phyloP scores from a whole-genome alignment of 2,113 vertebrate genomes.

The Oceanodroma tethys region DNA sequence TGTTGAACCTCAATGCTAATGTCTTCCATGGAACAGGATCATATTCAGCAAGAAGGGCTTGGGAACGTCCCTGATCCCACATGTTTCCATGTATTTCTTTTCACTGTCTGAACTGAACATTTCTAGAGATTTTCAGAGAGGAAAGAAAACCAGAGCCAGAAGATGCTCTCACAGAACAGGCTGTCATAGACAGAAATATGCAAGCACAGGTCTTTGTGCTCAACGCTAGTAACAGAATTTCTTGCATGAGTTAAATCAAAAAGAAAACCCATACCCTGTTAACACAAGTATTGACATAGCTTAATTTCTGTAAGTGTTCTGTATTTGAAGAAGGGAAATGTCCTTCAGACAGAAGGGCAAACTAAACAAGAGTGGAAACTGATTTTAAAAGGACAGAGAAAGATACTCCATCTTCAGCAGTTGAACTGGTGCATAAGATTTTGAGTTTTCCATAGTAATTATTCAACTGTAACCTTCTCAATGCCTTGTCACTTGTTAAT shows the following conservation, averaged over 20 bases:
- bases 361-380: background rate
- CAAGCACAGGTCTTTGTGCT: background rate
- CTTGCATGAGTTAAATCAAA: background rate
- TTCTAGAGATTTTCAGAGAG: background rate
- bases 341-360: slow-evolving; percentile 20
- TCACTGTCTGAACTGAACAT: background rate
- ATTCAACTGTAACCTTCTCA: slow-evolving; percentile 63
- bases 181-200: background rate
- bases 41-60: background rate
- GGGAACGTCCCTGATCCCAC: background rate
- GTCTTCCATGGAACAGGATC: background rate
- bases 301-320: background rate
- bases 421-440: slow-evolving; percentile 6
- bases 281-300: background rate
- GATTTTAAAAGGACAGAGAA: background rate
- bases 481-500: slow-evolving; percentile 62
- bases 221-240: background rate
- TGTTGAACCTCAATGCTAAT: too few species aligned
- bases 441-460: slow-evolving; percentile 44
- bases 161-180: background rate
- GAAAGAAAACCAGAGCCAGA: background rate
- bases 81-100: background rate
- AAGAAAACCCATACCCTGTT: background rate
- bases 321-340: background rate
- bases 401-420: background rate